These are phyloP conservation scores for Caenorhabditis japonica DNA, from an alignment of 2,888 invertebrate species.

Conservation along the genomic window DNA sequence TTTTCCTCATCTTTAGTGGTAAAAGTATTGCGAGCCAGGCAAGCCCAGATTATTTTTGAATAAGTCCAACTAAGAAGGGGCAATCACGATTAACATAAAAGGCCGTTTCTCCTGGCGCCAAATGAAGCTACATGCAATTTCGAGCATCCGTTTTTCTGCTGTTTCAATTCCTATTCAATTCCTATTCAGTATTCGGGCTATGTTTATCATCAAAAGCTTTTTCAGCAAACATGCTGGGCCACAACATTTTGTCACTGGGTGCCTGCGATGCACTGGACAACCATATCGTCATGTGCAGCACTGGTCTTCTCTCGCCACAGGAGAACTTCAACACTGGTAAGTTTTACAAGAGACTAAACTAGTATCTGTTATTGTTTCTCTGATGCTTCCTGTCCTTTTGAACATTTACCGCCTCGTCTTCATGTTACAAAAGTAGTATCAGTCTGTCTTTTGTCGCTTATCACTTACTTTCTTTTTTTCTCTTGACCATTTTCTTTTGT, in stretches of 20 bases:
- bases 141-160: too few relatives aligned
- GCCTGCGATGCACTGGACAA: conserved; percentile 43
- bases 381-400: conserved; percentile 22
- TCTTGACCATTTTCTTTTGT: conserved; percentile 12
- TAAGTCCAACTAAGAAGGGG: too few relatives aligned
- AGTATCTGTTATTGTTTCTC: not conserved
- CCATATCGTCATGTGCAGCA: conserved; percentile 51
- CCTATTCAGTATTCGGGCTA: conserved; percentile 23
- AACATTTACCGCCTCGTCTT: conserved; percentile 20
- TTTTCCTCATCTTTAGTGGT: too few relatives aligned
- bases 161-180: too few relatives aligned
- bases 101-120: too few relatives aligned
- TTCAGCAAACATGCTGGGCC: conserved; percentile 50
- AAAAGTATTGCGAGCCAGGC: too few relatives aligned
- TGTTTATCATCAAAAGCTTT: conserved; percentile 39
- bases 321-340: conserved; percentile 36
- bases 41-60: too few relatives aligned
- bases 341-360: conserved; percentile 1
- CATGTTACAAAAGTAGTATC: conserved; percentile 36
- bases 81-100: too few relatives aligned
- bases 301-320: conserved; percentile 39
- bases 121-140: too few relatives aligned
- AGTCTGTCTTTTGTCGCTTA: conserved; percentile 35
- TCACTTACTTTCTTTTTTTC: conserved; percentile 29
- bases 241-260: conserved; percentile 44